Percentiles rank a stretch among this genome's conserved stretches.
Conservation (phyloP, 2,888 invertebrate genomes). For the Latheticus oryzae region DNA sequence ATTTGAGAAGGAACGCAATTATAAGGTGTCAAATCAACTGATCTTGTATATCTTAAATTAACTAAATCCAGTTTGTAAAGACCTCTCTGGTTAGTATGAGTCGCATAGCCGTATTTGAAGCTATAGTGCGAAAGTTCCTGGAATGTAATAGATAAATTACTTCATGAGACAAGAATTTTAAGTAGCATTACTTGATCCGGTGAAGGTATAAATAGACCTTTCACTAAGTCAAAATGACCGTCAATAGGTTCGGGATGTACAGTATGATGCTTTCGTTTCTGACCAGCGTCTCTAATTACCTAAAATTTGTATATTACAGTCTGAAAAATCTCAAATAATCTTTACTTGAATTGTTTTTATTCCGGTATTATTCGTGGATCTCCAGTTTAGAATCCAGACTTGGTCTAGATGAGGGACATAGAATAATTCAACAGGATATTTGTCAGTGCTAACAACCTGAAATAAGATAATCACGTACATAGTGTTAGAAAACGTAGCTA, state of each 20-base stretch:
- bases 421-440: slow-evolving; percentile 76
- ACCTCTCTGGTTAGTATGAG: slow-evolving; percentile 77
- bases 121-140: slow-evolving; percentile 69
- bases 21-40: slow-evolving; percentile 77
- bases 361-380: slow-evolving; percentile 70
- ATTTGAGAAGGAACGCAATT: slow-evolving; percentile 78
- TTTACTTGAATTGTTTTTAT: slow-evolving; percentile 73
- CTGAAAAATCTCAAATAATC: slow-evolving; percentile 13
- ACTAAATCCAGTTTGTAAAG: slow-evolving; percentile 79
- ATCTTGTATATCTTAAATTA: slow-evolving; percentile 77
- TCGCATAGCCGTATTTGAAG: slow-evolving; percentile 80
- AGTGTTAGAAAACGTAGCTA: not conserved
- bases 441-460: slow-evolving; percentile 76
- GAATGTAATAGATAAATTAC: slow-evolving; percentile 42
- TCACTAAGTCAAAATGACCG: slow-evolving; percentile 79
- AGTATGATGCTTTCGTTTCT: slow-evolving; percentile 78
- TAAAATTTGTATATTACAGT: slow-evolving; percentile 50
- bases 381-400: slow-evolving; percentile 81
- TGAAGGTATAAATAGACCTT: slow-evolving; percentile 73
- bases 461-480: slow-evolving; percentile 18
- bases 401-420: slow-evolving; percentile 80
- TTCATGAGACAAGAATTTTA: not conserved
- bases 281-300: slow-evolving; percentile 79
- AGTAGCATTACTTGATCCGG: slow-evolving; percentile 65
- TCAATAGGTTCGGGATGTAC: slow-evolving; percentile 81